Conservation (phyloP, 2,113 vertebrate genomes). For the Acanthochromis polyacanthus region DNA sequence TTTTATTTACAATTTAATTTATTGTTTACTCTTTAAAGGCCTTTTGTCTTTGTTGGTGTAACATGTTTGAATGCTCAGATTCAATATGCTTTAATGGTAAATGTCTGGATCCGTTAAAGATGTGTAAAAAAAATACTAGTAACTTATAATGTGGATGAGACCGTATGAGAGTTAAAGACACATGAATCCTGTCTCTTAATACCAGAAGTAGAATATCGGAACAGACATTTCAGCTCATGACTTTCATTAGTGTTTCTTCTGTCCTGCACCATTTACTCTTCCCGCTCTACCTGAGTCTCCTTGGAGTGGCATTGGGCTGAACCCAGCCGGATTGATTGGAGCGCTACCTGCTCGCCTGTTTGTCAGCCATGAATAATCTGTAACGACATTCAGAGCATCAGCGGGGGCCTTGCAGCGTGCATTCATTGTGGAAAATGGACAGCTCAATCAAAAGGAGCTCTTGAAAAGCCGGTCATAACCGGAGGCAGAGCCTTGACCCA, state of each 20-base stretch:
- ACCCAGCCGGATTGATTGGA: constrained; percentile 79
- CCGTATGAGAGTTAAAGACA: background rate
- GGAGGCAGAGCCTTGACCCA: constrained; percentile 82
- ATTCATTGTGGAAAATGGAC: constrained; percentile 79
- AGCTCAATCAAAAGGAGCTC: constrained; percentile 83
- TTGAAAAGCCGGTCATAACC: constrained; percentile 78
- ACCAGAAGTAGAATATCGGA: constrained; percentile 6
- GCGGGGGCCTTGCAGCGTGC: constrained; percentile 75
- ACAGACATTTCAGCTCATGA: background rate
- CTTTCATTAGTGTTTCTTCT: constrained; percentile 12
- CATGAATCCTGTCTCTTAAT: background rate
- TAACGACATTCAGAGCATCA: constrained; percentile 73
- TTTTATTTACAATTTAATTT: background rate
- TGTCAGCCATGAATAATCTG: constrained; percentile 84
- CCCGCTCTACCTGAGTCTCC: constrained; percentile 66
- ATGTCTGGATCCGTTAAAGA: too few species aligned
- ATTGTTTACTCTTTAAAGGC: background rate
- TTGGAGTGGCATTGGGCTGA: constrained; percentile 79
- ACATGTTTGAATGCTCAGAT: background rate
- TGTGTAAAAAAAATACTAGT: background rate
- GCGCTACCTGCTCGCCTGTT: constrained; percentile 73
- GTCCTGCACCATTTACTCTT: constrained; percentile 30
- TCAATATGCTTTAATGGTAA: too few species aligned
- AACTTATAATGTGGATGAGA: background rate
- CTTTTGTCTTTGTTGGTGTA: too few species aligned